These are phyloP conservation scores for Bacillus rossius DNA, from an alignment of 1,140 invertebrate species.

Conservation along the genomic window DNA sequence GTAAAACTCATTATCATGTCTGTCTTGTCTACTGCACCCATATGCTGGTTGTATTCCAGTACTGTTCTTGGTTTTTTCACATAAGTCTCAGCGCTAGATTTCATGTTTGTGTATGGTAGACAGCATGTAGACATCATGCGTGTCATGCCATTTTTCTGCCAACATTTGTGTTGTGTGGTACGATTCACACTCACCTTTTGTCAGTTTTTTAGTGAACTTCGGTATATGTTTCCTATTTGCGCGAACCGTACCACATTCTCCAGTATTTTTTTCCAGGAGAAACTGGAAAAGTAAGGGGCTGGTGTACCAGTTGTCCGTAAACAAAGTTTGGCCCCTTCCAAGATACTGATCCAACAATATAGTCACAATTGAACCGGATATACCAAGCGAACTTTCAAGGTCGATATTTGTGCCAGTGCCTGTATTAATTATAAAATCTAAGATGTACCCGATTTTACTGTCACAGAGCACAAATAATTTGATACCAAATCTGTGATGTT, in stretches of 20 bases:
- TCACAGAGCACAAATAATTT: constrained; percentile 14
- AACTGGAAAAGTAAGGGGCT: constrained; percentile 21
- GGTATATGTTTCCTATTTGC: constrained; percentile 29
- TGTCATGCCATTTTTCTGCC: constrained; percentile 32
- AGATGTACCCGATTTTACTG: neutral
- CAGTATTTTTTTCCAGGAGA: constrained; percentile 25
- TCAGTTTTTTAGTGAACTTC: constrained; percentile 25
- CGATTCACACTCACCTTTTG: constrained; percentile 26
- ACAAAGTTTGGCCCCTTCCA: constrained; percentile 21
- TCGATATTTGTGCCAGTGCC: neutral
- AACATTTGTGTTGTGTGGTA: constrained; percentile 24
- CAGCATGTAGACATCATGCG: constrained; percentile 31
- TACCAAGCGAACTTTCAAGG: neutral
- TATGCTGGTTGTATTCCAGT: constrained; percentile 32
- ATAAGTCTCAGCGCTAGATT: constrained; percentile 19
- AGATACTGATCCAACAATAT: neutral
- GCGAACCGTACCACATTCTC: constrained; percentile 30
- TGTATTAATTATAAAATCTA: neutral
- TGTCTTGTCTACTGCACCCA: constrained; percentile 34
- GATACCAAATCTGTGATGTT: constrained; percentile 26
- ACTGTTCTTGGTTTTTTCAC: constrained; percentile 28
- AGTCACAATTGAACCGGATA: neutral
- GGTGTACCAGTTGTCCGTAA: constrained; percentile 31
- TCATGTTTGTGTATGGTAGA: constrained; percentile 26
- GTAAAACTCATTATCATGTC: constrained; percentile 31